A percentile compares a stretch with the other conserved stretches of the same genome.
Evolutionary conservation across 2,113 vertebrate genomes (phyloP).

Genomic region (Ramphastos sulfuratus): DNA sequence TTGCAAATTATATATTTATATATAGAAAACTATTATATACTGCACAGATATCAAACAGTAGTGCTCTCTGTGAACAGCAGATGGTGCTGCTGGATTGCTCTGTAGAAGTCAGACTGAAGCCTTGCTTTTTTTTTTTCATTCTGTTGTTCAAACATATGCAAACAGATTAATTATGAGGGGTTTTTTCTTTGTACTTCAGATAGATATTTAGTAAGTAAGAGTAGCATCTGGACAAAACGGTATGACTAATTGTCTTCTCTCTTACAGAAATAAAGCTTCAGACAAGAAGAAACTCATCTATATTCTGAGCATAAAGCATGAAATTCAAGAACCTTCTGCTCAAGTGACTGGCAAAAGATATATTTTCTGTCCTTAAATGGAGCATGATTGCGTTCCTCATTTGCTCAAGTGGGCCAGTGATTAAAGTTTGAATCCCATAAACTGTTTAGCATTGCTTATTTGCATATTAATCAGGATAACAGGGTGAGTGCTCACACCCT

Average conservation of each 20-base stretch:
- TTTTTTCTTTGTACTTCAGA: background rate
- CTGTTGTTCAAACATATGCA: background rate
- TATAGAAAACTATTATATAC: rapidly evolving
- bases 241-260: background rate
- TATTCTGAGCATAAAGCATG: conserved; percentile 3
- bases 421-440: background rate
- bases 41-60: background rate
- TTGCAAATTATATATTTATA: background rate
- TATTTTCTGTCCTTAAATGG: background rate
- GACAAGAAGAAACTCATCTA: background rate
- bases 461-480: conserved; percentile 29
- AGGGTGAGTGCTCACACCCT: background rate
- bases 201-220: background rate
- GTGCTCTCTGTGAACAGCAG: background rate
- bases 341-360: background rate
- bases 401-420: conserved; percentile 40
- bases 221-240: background rate
- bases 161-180: background rate
- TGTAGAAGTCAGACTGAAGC: background rate
- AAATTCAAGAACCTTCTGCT: background rate
- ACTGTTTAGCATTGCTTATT: background rate
- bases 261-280: background rate
- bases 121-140: background rate
- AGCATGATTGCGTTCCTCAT: background rate
- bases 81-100: background rate